Conservation (phyloP, 2,797 vertebrate genomes). For the Schizothorax lantsangensis region DNA sequence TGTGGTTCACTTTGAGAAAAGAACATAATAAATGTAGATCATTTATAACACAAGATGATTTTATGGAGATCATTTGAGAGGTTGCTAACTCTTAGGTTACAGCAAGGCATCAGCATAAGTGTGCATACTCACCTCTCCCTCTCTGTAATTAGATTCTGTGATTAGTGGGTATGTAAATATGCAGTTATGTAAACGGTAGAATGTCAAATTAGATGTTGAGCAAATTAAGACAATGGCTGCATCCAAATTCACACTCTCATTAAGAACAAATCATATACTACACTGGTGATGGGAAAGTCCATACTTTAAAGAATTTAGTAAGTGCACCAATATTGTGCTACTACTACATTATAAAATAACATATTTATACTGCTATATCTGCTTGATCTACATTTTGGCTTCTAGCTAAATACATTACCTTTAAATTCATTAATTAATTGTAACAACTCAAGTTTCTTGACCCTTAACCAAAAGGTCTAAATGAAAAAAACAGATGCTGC, state of each 20-base stretch:
- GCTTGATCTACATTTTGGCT: not conserved
- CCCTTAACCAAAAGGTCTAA: not conserved
- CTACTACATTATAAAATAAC: not conserved
- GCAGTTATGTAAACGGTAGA: not conserved
- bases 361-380: not conserved
- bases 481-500: not conserved
- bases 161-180: conserved; percentile 15
- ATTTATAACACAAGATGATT: not conserved
- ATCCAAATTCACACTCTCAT: not conserved
- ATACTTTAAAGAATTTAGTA: not conserved
- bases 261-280: not conserved
- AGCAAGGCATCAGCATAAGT: not conserved
- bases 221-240: not conserved
- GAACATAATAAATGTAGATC: conserved; percentile 3
- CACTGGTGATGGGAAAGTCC: not conserved
- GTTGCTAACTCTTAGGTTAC: not conserved
- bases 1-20: conserved; percentile 24
- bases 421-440: not conserved
- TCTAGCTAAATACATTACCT: not conserved
- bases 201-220: conserved; percentile 9
- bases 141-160: conserved; percentile 20
- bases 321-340: not conserved
- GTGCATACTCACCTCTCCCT: not conserved
- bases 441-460: not conserved
- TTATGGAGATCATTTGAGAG: not conserved